Base-by-base conservation (phyloP, 1,140 invertebrate species). In the Caenorhabditis briggsae region DNA sequence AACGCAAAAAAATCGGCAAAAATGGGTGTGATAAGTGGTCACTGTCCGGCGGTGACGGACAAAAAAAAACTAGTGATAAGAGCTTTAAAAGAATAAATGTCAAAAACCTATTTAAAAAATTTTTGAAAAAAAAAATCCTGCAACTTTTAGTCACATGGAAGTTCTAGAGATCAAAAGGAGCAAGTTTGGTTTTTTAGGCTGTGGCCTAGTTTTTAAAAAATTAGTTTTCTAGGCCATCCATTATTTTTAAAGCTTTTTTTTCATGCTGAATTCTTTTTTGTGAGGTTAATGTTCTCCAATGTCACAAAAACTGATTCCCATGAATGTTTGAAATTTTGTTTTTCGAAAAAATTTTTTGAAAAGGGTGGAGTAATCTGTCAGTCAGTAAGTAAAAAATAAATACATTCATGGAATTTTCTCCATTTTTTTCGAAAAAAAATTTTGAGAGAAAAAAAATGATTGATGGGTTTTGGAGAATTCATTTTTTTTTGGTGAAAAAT, bases 21-120 rank as follows among this genome's bases (percentile, higher is more conserved):
- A 74, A 74, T 14, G 65, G 41, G 65, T 74, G 65, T 74, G 65
- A 74, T 48, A 74, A 74, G 65, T 74, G 65, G 61, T 65, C 65
- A 46, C 11, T 41, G 41, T 41, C 11, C 12, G 41, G 16, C 8
- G 56, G 56, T n/a, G n/a, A 58, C 7, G 6, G 56, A 16, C 14
- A 58, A n/a, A 58, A 58, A 20, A 9, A 58, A n/a, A n/a, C 33
- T 20, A 8, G 41, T 74, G 65, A 65, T 65, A 65, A 65, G 61
- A 25, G 23, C 16, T 33, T 12, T 9, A 65, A 33, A 18, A 33
- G 14, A 41, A 25, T 2, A 48, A 74, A 74, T 74, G 41, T 46
- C 65, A 74, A 46, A 46, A 43, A 74, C 16, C 16, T 58, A 18
- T n/a, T n/a, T n/a, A n/a, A n/a, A n/a, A n/a, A 20, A 74, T 18